A percentile compares a stretch with the other conserved stretches of the same genome.
These are phyloP conservation scores for Myrmophylax atrothorax DNA, from an alignment of 2,113 vertebrate species.

Conservation along the genomic window DNA sequence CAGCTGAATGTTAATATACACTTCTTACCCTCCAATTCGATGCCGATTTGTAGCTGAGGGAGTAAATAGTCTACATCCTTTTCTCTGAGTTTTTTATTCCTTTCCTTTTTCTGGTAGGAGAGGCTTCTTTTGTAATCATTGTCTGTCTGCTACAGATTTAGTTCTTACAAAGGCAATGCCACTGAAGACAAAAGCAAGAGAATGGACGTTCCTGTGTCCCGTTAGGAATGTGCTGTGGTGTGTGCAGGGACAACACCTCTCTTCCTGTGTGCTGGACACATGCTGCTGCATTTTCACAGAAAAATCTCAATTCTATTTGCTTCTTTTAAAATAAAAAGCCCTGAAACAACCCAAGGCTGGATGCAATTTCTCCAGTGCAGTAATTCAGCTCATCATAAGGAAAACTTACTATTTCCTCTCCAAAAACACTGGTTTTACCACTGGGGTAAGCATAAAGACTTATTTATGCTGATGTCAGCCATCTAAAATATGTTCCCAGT, in stretches of 20 bases:
- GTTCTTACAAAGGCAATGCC: not conserved
- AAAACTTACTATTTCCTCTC: not conserved
- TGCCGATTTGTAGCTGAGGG: not conserved
- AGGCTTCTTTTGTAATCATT: not conserved
- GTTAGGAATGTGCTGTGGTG: accelerated
- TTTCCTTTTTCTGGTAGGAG: not conserved
- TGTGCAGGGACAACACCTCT: not conserved
- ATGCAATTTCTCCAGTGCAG: not conserved
- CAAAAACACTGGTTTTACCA: not conserved
- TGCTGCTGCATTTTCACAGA: not conserved
- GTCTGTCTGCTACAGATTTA: not conserved
- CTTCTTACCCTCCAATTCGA: not conserved
- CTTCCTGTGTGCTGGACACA: not conserved
- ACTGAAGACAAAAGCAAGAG: not conserved
- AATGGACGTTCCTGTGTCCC: not conserved
- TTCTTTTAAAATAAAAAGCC: not conserved
- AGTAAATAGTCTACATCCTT: not conserved
- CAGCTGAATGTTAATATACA: slow-evolving; percentile 46
- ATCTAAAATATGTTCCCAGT: not conserved
- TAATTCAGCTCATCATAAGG: not conserved
- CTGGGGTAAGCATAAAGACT: not conserved
- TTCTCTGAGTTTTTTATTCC: not conserved
- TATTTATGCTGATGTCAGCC: not conserved
- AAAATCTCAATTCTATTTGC: not conserved
- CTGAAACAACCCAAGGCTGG: not conserved